These are phyloP conservation scores for Dipus sagitta DNA, from an alignment of 2,797 vertebrate species.

Conservation along the genomic window DNA sequence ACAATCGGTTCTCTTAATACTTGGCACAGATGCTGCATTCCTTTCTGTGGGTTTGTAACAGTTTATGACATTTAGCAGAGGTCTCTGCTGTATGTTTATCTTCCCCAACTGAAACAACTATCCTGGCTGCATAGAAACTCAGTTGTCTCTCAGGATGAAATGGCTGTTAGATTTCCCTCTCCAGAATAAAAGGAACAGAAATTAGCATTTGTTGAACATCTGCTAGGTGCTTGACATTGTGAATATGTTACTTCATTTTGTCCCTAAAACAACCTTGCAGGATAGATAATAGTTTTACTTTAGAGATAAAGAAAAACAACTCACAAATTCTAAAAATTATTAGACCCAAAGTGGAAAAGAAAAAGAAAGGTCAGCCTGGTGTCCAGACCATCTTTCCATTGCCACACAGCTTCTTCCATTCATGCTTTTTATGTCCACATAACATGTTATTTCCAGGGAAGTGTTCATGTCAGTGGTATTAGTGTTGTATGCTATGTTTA, in stretches of 20 bases:
- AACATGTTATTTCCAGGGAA: neutral
- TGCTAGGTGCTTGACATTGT: neutral
- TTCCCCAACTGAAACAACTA: neutral
- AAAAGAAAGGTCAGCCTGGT: neutral
- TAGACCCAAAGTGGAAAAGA: neutral
- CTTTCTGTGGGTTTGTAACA: neutral
- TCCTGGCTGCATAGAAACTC: neutral
- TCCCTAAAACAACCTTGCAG: neutral
- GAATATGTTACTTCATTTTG: neutral
- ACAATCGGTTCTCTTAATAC: neutral
- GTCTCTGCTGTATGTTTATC: neutral
- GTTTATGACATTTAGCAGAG: neutral
- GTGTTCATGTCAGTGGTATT: neutral
- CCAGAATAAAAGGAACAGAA: neutral
- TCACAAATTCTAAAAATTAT: neutral
- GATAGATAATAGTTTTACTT: neutral
- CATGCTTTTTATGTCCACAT: neutral
- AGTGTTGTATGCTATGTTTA: neutral
- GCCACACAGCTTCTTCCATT: neutral
- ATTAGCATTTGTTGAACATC: neutral
- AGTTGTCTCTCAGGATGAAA: neutral
- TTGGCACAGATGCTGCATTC: neutral
- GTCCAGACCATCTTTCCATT: neutral
- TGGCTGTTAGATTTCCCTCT: neutral
- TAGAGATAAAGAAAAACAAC: slow-evolving; percentile 17